These are phyloP conservation scores for Sitobion miscanthi DNA, from an alignment of 1,140 invertebrate species.

Conservation along the genomic window DNA sequence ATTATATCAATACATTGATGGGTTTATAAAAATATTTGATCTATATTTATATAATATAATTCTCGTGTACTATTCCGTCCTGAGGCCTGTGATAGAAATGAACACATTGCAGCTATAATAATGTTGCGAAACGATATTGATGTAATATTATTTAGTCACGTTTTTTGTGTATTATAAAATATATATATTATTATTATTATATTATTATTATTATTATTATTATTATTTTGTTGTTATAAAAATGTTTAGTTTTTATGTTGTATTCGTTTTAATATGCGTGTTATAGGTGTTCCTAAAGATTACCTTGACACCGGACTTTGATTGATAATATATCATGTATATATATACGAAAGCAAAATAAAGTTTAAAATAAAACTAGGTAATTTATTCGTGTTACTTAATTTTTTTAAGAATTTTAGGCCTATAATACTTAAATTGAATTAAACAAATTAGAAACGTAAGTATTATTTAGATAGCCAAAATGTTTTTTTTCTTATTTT, in stretches of 20 bases:
- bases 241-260: conserved; percentile 20
- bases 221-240: conserved; percentile 46
- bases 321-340: not conserved
- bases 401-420: conserved; percentile 10
- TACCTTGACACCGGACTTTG: conserved; percentile 34
- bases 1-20: not conserved
- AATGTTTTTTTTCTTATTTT: not conserved
- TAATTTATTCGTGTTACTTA: conserved; percentile 33
- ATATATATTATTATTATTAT: not conserved
- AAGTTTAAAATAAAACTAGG: conserved; percentile 10
- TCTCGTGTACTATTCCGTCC: conserved; percentile 51
- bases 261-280: not conserved
- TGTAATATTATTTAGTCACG: not conserved
- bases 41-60: not conserved
- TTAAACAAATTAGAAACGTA: conserved; percentile 39
- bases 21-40: not conserved
- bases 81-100: conserved; percentile 46
- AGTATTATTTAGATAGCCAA: conserved; percentile 29
- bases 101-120: conserved; percentile 1
- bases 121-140: conserved; percentile 24
- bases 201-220: conserved; percentile 1
- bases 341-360: not conserved
- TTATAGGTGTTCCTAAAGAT: conserved; percentile 47
- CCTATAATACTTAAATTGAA: conserved; percentile 8
- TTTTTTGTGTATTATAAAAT: conserved; percentile 27